Base-by-base conservation (phyloP, 2,113 vertebrate species). In the Copsychus sechellarum region DNA sequence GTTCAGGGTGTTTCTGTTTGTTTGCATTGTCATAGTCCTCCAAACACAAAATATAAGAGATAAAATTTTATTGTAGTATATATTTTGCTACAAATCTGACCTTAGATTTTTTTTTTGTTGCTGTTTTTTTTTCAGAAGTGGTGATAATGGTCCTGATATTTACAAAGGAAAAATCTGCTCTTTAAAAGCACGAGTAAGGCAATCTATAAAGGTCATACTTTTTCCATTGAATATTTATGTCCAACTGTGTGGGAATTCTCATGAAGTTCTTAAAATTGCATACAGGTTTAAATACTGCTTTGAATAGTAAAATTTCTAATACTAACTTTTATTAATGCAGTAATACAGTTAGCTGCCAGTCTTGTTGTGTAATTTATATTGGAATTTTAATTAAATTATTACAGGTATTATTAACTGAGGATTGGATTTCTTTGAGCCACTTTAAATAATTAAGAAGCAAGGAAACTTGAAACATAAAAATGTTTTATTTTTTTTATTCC, bases 171-270 rank as follows among this genome's bases (percentile, higher is more conserved):
- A 97, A 97, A 99, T 99, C 95, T 96, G 98, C 61, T 98, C 98
- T 83, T 98, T 99, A 86, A 99, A 99, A 98, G 99, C 99, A 96
- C 98, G 99, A 87, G 99, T 99, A 98, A 98, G 98, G 96, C 81
- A 83, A 66, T 80, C 73, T 54, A 5, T 90, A 79, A 94, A 74
- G 58, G 69, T 92, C 43, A 10, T 31, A 83, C n/a, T 70, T 89
- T 77, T 77, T 74, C 54, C 18, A 26, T 29, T 67, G 38, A 29
- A 14, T 92, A 50, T 64, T 83, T 94, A 26, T 8, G 15, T 80
- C 20, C 40, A 77, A 7, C 38, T 76, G 8, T 76, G 8, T 81
- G 51, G 38, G 48, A 61, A 53, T 76, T 78, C 58, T 74, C 29
- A 10, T 74, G 9, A 76, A 31, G 19, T 82, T 69, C 67, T 73